Evolutionary conservation across 2,797 vertebrate species (phyloP).

Genomic region (Crypturellus tataupa): DNA sequence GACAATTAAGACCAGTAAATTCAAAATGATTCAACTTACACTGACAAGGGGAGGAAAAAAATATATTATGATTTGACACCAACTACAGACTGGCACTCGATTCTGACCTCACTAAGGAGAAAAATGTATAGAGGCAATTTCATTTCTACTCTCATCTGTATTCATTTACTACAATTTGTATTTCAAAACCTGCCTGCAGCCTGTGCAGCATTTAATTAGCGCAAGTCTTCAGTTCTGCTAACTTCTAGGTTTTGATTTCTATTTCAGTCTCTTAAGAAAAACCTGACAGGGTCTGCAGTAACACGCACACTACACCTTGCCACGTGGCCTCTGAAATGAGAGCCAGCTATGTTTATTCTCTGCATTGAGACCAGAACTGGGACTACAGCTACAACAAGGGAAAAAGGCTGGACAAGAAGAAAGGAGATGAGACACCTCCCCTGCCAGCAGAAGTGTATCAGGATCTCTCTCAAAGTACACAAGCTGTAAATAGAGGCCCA

Average conservation of each 20-base stretch:
- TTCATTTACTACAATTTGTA: not conserved
- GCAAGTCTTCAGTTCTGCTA: not conserved
- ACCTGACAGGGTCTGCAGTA: not conserved
- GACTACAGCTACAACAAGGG: not conserved
- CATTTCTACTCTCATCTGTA: not conserved
- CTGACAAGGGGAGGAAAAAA: not conserved
- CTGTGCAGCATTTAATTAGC: not conserved
- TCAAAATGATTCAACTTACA: not conserved
- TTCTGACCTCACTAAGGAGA: not conserved
- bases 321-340: not conserved
- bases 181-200: not conserved
- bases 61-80: not conserved
- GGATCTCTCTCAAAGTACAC: not conserved
- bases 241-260: constrained; percentile 12
- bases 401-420: not conserved
- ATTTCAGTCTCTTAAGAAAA: constrained; percentile 16
- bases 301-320: constrained; percentile 1
- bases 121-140: not conserved
- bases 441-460: not conserved
- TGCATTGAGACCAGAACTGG: not conserved
- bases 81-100: not conserved
- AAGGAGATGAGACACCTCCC: not conserved
- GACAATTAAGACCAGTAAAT: not conserved
- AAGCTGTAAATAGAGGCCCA: not conserved
- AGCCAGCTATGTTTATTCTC: not conserved